A percentile compares a stretch with the other conserved stretches of the same genome.
phyloP scores from a whole-genome alignment of 2,797 vertebrate species.

The Prionace glauca region DNA sequence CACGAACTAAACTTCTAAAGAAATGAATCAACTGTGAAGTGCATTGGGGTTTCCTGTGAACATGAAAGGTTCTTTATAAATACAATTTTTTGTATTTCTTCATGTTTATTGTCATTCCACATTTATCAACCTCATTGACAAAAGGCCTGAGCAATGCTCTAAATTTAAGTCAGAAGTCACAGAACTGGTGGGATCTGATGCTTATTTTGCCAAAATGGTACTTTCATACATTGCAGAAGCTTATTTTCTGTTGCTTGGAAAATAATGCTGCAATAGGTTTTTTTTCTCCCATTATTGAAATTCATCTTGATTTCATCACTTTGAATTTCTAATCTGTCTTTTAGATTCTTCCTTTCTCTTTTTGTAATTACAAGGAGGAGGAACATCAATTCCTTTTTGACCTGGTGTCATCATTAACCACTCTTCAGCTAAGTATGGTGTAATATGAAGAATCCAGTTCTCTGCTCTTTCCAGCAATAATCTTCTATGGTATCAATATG shows the following conservation, averaged over 20 bases:
- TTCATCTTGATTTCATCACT: not conserved
- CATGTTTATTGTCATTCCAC: not conserved
- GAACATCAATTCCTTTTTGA: not conserved
- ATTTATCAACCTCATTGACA: not conserved
- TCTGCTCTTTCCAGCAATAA: not conserved
- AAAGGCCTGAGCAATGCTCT: not conserved
- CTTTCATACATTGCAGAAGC: not conserved
- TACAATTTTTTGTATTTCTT: not conserved
- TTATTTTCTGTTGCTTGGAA: not conserved
- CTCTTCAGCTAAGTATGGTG: not conserved
- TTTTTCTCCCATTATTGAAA: not conserved
- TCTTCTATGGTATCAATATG: not conserved
- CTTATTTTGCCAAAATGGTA: not conserved
- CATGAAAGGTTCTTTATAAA: not conserved
- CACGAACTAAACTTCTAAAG: not conserved
- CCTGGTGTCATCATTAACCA: not conserved
- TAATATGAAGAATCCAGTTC: not conserved
- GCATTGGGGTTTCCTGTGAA: not conserved
- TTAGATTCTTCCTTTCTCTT: not conserved
- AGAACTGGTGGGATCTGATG: not conserved
- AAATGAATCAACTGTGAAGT: not conserved
- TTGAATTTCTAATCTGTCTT: not conserved
- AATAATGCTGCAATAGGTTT: not conserved
- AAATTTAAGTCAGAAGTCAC: not conserved
- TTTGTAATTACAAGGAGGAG: not conserved